Base-by-base conservation (phyloP, 2,113 vertebrate genomes). In the Geococcyx californianus region DNA sequence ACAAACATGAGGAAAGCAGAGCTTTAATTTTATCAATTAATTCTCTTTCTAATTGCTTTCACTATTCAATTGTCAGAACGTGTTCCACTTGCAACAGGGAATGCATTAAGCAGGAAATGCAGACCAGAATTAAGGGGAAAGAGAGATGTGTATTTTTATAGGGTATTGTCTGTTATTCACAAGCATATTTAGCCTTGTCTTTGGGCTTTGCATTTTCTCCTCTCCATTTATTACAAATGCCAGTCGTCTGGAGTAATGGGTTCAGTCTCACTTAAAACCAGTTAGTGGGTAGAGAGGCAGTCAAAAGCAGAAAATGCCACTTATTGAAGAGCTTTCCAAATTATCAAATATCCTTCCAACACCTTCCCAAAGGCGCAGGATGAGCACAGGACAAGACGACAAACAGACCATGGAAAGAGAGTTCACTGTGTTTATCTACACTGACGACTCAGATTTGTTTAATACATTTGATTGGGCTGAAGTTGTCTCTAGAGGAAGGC, bases 1-100 rank as follows among this genome's bases (percentile, higher is more conserved):
- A 97, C 95, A 96, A 96, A 97, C 90, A 94, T 13, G 34, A 87
- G 90, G 90, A 95, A 96, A 97, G 92, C 60, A 72, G 74, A 80
- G 94, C 73, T 97, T 96, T 96, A 92, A 95, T 96, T 95, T 93
- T 90, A 92, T 93, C 93, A 95, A 75, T 93, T 96, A 96, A 96
- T 94, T 94, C 95, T 87, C 17, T 93, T 96, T 90, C 84, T 97
- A 95, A 96, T 94, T 97, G 88, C 90, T 84, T 93, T 81, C 69
- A 78, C 85, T 91, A 52, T 78, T 94, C 92, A 88, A 44, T 94
- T 93, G 83, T 90, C 92, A 95, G 88, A 67, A 78, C 26, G 25
- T 60, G 88, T 94, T 92, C 83, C 68, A n/a, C 63, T 93, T 92
- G 82, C 64, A 88, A 86, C 14, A 60, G 40, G 77, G 83, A 78